Evolutionary conservation across 2,888 invertebrate species (phyloP), one percentile per base, ranked within the genome.

Genomic region (Apodemia zela): DNA sequence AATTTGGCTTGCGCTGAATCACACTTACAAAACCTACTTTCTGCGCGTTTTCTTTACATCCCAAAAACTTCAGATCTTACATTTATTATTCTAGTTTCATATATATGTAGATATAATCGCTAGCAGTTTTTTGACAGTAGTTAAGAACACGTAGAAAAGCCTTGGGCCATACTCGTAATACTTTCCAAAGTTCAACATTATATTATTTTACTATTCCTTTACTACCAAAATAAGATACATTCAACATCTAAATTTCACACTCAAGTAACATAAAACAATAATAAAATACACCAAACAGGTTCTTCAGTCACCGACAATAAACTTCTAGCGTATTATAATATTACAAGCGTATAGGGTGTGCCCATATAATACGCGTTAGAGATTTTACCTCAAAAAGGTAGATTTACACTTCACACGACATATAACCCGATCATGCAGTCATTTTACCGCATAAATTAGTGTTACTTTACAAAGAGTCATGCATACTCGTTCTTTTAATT

Each of bases 1-100:
- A 75, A 74, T 74, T 74, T 66, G 76, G 73, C 74, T 71, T 69
- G 70, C 73, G 68, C 72, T 70, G n/a, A 45, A 45, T 45, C 45
- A 72, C 69, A 72, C 68, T 69, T 49, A 57, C 47, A 18, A 42
- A 51, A 33, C 61, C 57, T 59, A 47, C 25, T 59, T 45, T 54
- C 54, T 54, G 54, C 54, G 54, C 54, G 54, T 54, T n/a, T 51
- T 25, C 25, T 54, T 25, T 54, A 51, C 51, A 51, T 59, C 49
- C 62, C 60, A 38, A 45, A 45, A 17, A 59, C 47, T 45, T 45
- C 25, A 47, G 49, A 61, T 47, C 61, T 42, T 13, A 47, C 51
- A n/a, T 61, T 54, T 21, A 25, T 25, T 25, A 54, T 21, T 25
- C 21, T 54, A 25, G 10, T 54, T 54, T 54, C 21, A 8, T 54